phyloP scores from a whole-genome alignment of 2,113 vertebrate species.

The Peromyscus polionotus region DNA sequence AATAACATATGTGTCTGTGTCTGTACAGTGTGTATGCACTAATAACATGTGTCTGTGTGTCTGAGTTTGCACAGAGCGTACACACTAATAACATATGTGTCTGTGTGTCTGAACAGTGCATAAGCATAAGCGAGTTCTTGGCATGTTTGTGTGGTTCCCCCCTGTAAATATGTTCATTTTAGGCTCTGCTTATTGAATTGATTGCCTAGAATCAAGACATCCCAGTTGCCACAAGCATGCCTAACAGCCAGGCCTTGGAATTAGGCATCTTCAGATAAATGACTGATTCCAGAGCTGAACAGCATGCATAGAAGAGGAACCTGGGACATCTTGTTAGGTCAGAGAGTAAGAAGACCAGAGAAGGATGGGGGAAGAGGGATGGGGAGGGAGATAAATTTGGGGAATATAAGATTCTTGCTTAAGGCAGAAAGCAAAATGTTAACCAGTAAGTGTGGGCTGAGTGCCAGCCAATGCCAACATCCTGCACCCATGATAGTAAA shows the following conservation, averaged over 20 bases:
- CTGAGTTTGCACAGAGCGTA: too few relatives aligned
- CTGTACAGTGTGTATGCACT: background rate
- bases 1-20: background rate
- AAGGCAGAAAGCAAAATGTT: background rate
- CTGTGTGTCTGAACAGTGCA: too few relatives aligned
- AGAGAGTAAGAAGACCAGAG: background rate
- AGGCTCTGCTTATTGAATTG: background rate
- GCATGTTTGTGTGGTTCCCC: background rate
- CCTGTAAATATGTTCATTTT: background rate
- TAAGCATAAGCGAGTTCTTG: background rate
- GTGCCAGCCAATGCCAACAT: background rate
- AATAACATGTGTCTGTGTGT: background rate
- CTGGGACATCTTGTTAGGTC: background rate
- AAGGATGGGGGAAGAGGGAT: accelerated
- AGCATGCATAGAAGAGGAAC: background rate
- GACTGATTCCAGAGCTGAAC: background rate
- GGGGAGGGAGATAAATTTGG: accelerated
- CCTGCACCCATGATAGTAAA: background rate
- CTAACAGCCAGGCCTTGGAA: background rate
- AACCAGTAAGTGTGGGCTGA: background rate
- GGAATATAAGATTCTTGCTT: background rate
- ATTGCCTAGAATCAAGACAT: background rate
- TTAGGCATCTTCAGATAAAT: background rate
- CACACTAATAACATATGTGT: too few relatives aligned
- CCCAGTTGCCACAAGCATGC: background rate